Evolutionary conservation across 2,888 invertebrate species (phyloP), one percentile per base, ranked within the genome.

Genomic region (Cremastinae sp.): DNA sequence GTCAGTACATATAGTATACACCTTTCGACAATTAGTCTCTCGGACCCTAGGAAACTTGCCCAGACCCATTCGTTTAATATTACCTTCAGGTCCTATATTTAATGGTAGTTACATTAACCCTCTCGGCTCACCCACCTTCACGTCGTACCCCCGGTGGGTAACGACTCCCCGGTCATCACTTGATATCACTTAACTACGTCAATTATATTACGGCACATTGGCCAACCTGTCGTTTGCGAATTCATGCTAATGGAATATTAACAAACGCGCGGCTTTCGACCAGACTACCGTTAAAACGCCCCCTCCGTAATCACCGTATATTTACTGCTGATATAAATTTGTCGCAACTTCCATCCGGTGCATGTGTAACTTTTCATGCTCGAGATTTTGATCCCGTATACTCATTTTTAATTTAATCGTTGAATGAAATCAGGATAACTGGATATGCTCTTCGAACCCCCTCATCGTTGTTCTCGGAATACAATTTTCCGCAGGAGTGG

Each of bases 111-210:
- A 75, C 79, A 79, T 80, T 80, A 80, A 69, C 69, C 58, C 66
- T 36, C 38, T 4, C 56, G 16, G 34, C 14, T 22, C 5, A 1
- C 0, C 51, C 64, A 5, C 22, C 38, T n/a, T 16, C 51, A 59
- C 59, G 4, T 20, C 47, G 3, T 47, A 5, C 12, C 58, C 20
- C 58, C 10, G n/a, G 16, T 5, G 16, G 8, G 47, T 41, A 77
- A 77, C 69, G 59, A 53, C 56, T 68, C 76, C 76, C 75, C 64
- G 62, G 77, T 79, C 79, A 75, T 80, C 80, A 79, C 79, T 79
- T 79, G 79, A 78, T 78, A 77, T 79, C 80, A 81, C 79, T 81
- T 79, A 80, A 80, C 80, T 73, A 71, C 70, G 56, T 18, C 71
- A 71, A 78, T 78, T 68, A 78, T 71, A 74, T 65, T 64, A 71